Conservation (phyloP, 2,888 invertebrate genomes). For the Clistopyga incitator region DNA sequence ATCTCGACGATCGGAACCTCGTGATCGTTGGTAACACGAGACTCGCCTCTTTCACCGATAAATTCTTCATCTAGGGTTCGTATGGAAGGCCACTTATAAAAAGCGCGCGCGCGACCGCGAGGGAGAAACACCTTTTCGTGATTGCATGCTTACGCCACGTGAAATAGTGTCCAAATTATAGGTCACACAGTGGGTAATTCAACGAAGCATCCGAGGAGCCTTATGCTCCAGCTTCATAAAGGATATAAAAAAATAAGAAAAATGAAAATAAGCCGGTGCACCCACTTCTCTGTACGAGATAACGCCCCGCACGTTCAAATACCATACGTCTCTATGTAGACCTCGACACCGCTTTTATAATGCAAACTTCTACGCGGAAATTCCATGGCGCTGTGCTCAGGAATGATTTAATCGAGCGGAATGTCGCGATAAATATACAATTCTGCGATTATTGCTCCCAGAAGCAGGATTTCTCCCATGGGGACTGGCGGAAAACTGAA, state of each 20-base stretch:
- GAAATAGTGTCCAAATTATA: conserved; percentile 82
- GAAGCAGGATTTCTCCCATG: conserved; percentile 25
- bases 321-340: neutral
- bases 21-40: conserved; percentile 61
- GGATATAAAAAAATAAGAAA: conserved; percentile 3
- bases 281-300: conserved; percentile 58
- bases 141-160: conserved; percentile 80
- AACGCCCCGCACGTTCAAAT: conserved; percentile 35
- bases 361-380: conserved; percentile 36
- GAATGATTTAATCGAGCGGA: conserved; percentile 47
- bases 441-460: conserved; percentile 18
- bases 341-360: neutral
- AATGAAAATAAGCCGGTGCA: conserved; percentile 51
- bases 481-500: neutral
- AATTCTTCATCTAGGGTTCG: conserved; percentile 79
- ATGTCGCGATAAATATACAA: conserved; percentile 52
- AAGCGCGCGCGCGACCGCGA: conserved; percentile 33
- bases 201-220: conserved; percentile 69
- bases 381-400: conserved; percentile 3
- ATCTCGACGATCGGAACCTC: conserved; percentile 33
- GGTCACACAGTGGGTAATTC: conserved; percentile 79
- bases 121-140: conserved; percentile 80
- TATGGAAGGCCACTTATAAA: conserved; percentile 68
- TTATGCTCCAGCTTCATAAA: conserved; percentile 40
- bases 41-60: conserved; percentile 76